Percentiles rank a stretch among this genome's conserved stretches.
phyloP scores from a whole-genome alignment of 2,797 vertebrate species.

The Micropoecilia bifurca region DNA sequence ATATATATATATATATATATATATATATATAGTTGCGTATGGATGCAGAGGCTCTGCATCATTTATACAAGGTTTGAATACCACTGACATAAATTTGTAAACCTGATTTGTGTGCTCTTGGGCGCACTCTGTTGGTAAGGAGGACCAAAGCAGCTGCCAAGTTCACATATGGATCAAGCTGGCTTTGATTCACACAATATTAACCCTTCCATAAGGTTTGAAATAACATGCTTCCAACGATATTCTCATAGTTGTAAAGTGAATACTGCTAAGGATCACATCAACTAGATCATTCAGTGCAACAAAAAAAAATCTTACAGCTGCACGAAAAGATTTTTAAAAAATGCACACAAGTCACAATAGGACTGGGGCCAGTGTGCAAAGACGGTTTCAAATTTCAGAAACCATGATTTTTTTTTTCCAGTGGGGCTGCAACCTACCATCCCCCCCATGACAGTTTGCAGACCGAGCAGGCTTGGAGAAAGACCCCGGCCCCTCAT shows the following conservation, averaged over 20 bases:
- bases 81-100: neutral
- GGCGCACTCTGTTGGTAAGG: neutral
- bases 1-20: too few relatives aligned
- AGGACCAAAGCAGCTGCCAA: neutral
- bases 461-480: conserved; percentile 72
- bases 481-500: conserved; percentile 66
- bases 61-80: neutral
- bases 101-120: neutral
- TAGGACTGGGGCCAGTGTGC: conserved; percentile 28
- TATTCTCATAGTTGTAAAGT: neutral
- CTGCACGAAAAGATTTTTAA: conserved; percentile 8
- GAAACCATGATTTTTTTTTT: conserved; percentile 73
- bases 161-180: neutral
- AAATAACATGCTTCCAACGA: conserved; percentile 16
- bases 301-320: conserved; percentile 20
- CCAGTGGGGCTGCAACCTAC: conserved; percentile 64
- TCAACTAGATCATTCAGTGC: conserved; percentile 13
- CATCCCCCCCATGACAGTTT: conserved; percentile 76
- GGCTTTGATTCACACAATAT: neutral
- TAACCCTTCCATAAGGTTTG: neutral
- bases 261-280: neutral
- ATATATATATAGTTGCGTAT: neutral
- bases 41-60: neutral
- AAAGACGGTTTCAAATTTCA: conserved; percentile 82
- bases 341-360: conserved; percentile 24